Conservation (phyloP, 2,888 invertebrate species). For the Smittia aterrima region DNA sequence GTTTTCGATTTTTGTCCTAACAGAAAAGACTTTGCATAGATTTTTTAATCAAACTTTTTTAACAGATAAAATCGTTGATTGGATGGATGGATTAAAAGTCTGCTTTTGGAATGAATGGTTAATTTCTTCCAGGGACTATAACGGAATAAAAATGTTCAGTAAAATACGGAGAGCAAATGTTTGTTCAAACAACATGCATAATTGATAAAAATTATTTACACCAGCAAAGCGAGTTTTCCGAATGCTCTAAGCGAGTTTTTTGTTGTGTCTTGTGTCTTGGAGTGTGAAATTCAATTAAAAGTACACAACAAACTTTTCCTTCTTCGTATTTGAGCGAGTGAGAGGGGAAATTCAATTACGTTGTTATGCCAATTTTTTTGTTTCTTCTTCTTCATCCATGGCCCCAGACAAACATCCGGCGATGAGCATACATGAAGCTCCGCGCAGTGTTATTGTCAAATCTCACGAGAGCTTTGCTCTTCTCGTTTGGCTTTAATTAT, state of each 20-base stretch:
- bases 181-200: conserved; percentile 17
- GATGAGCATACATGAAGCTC: not conserved
- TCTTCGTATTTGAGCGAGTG: not conserved
- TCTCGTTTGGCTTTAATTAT: too few relatives aligned
- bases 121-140: too few relatives aligned
- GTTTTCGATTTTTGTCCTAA: not conserved
- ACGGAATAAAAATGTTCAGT: too few relatives aligned
- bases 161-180: not conserved
- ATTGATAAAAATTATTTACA: conserved; percentile 22
- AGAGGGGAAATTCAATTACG: conserved; percentile 19
- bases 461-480: too few relatives aligned
- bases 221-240: not conserved
- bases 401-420: not conserved
- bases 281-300: conserved; percentile 37
- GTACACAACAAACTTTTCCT: conserved; percentile 19
- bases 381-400: not conserved
- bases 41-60: too few relatives aligned
- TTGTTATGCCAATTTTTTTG: conserved; percentile 10
- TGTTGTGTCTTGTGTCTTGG: conserved; percentile 14
- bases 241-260: not conserved
- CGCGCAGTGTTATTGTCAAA: too few relatives aligned
- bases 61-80: too few relatives aligned
- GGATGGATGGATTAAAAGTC: too few relatives aligned
- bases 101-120: too few relatives aligned
- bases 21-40: too few relatives aligned